A percentile compares a stretch with the other conserved stretches of the same genome.
phyloP scores from a whole-genome alignment of 2,113 vertebrate species.

The Eubucco bourcierii region DNA sequence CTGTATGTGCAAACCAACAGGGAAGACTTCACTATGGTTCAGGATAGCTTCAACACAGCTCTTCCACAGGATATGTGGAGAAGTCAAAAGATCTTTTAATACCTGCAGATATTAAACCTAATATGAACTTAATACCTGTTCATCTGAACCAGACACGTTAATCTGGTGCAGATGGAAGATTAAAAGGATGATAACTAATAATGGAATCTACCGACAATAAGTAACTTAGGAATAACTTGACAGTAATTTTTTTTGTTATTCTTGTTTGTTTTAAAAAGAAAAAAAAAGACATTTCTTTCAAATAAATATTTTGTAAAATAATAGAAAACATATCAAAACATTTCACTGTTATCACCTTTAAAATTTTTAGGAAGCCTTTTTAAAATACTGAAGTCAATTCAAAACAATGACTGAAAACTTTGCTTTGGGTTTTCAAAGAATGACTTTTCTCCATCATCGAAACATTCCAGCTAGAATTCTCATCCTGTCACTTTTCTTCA shows the following conservation, averaged over 20 bases:
- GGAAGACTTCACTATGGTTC: background rate
- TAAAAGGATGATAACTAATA: background rate
- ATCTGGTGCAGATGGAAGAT: background rate
- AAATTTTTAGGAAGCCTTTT: background rate
- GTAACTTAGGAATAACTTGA: background rate
- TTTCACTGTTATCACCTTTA: background rate
- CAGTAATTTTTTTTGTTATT: background rate
- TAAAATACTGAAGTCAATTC: background rate
- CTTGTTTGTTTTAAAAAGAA: background rate
- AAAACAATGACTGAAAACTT: background rate
- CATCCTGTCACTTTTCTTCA: background rate
- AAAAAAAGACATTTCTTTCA: background rate
- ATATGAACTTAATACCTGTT: background rate
- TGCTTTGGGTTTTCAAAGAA: background rate
- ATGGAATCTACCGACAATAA: background rate
- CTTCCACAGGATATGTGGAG: accelerated
- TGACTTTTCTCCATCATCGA: background rate
- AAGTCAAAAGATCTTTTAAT: background rate
- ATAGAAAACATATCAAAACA: background rate
- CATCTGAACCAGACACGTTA: background rate
- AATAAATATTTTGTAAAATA: background rate
- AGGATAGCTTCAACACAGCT: background rate
- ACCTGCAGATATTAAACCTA: background rate
- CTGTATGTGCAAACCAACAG: background rate
- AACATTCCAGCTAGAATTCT: background rate